A percentile compares a stretch with the other conserved stretches of the same genome.
These are phyloP conservation scores for Otis tarda DNA, from an alignment of 2,113 vertebrate species.

Conservation along the genomic window DNA sequence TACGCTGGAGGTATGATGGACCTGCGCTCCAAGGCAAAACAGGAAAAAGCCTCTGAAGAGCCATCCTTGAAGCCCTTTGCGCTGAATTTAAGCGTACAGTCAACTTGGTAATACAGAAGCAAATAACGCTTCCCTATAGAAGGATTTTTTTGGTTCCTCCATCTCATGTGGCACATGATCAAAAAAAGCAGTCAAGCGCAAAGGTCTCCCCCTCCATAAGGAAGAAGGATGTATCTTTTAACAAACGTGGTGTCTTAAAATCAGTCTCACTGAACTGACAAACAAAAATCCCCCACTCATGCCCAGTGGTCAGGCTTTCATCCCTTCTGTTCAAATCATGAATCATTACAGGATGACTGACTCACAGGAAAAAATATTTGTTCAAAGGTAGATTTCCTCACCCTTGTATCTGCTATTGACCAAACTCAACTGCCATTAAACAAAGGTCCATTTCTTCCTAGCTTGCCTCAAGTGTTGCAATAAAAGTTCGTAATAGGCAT, in stretches of 20 bases:
- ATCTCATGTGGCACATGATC: not conserved
- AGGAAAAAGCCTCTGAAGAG: not conserved
- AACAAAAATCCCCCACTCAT: not conserved
- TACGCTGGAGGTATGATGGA: not conserved
- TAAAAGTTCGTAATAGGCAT: not conserved
- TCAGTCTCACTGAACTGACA: not conserved
- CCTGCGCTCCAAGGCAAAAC: not conserved
- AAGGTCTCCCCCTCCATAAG: not conserved
- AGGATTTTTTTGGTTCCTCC: not conserved
- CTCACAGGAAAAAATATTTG: conserved; percentile 6
- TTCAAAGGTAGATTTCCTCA: not conserved
- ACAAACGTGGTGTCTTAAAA: not conserved
- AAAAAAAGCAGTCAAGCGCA: not conserved
- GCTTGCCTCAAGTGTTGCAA: not conserved
- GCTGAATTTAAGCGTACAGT: not conserved
- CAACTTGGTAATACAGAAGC: not conserved
- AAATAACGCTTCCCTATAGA: not conserved
- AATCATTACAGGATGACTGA: not conserved
- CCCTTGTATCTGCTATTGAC: not conserved
- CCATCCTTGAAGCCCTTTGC: not conserved
- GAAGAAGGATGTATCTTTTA: not conserved
- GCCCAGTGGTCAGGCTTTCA: not conserved
- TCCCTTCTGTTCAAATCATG: not conserved
- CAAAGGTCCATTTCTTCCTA: not conserved
- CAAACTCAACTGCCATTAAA: not conserved